Evolutionary conservation across 2,113 vertebrate genomes (phyloP), one percentile per base, ranked within the genome.

Genomic region (Petromus typicus): DNA sequence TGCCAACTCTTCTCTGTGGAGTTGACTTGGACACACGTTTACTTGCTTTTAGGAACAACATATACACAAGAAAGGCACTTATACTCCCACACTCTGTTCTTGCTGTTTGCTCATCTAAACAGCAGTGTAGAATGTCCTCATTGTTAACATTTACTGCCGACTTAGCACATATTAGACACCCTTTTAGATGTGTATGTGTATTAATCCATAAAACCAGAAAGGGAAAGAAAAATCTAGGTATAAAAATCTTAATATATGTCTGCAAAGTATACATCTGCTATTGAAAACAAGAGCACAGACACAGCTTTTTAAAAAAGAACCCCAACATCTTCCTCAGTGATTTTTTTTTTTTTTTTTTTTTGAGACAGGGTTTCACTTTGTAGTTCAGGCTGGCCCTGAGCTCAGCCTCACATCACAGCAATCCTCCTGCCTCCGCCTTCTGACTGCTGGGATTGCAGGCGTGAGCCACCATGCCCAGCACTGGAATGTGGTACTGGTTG

Each of bases 121-220:
- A 30, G 22, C n/a, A 34, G 17, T 3, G 56, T 66, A 63, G 48
- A 73, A 66, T 48, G 11, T 2, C 30, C 9, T 32, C 57, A 54
- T 11, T 16, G 63, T 23, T 61, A 67, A 20, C 20, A 17, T 94
- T 86, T 76, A 69, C n/a, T 37, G 59, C 37, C n/a, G 25, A 54
- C 27, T 93, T 71, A 83, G 17, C 20, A 48, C 45, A 16, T 0
- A 1, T 17, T 73, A 83, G 67, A 76, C 9, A 67, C 7, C 27
- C n/a, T 89, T 89, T 63, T 66, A 81, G 64, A 89, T 91, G 43
- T 25, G 64, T 43, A 73, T 61, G 32, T 57, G 7, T 8, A 76
- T 69, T 80, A 64, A 61, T 61, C 86, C 95, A 45, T 54, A 93
- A 91, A 93, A 86, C 20, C 84, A 73, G 59, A 88, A 76, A 94